Conservation (phyloP, 2,797 vertebrate species). For the Sebastes iracundus region DNA sequence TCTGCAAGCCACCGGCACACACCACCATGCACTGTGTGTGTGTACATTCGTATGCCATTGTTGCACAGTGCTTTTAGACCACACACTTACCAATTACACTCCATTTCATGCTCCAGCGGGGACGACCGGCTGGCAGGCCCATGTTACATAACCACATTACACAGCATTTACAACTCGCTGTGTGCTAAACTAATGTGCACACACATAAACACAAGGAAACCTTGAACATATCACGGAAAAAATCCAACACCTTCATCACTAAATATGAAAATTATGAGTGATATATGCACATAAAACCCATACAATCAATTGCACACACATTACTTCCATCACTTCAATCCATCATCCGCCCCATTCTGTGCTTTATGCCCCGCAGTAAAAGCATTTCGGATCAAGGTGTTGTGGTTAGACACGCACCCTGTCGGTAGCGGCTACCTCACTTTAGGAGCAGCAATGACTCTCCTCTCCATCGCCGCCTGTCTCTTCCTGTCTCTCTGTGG, state of each 20-base stretch:
- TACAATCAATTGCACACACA: conserved; percentile 2
- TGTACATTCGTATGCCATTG: conserved; percentile 47
- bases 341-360: not conserved
- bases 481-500: conserved; percentile 46
- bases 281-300: not conserved
- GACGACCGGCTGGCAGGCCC: conserved; percentile 50
- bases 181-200: conserved; percentile 29
- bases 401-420: conserved; percentile 19
- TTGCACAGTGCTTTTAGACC: conserved; percentile 56
- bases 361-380: conserved; percentile 35
- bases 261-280: not conserved
- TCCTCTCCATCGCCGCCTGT: conserved; percentile 27
- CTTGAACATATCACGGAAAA: not conserved
- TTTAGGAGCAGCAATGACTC: conserved; percentile 42
- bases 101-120: conserved; percentile 70
- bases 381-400: conserved; percentile 50
- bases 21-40: not conserved
- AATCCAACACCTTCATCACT: not conserved
- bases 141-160: conserved; percentile 72
- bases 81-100: conserved; percentile 71
- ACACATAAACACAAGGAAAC: conserved; percentile 8
- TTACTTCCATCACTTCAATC: not conserved
- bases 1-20: conserved; percentile 19
- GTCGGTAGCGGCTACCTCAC: conserved; percentile 29
- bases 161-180: conserved; percentile 63